Percentiles rank a stretch among this genome's conserved stretches.
phyloP scores from a whole-genome alignment of 1,140 invertebrate genomes.

The Bombus huntii region DNA sequence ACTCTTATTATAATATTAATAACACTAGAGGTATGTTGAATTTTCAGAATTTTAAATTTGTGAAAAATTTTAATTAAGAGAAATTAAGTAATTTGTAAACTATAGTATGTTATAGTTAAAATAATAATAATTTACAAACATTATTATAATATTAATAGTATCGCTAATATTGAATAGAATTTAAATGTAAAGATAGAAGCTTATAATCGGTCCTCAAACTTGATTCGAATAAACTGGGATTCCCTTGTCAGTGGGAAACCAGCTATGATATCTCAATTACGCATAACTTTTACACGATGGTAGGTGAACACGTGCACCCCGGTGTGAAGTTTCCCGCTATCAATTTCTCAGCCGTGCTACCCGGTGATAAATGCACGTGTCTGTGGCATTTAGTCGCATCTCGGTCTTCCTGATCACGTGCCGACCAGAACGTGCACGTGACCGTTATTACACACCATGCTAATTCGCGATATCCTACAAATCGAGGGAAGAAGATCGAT shows the following conservation, averaged over 20 bases:
- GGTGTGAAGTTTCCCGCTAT: conserved; percentile 58
- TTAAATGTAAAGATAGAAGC: neutral
- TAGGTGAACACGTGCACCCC: conserved; percentile 56
- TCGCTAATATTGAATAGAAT: neutral
- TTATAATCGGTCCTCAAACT: neutral
- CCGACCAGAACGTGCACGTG: conserved; percentile 47
- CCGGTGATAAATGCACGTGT: conserved; percentile 59
- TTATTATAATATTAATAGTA: neutral
- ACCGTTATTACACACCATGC: conserved; percentile 18
- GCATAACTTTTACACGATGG: conserved; percentile 46
- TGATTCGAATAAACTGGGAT: conserved; percentile 57
- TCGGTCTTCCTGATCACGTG: conserved; percentile 40
- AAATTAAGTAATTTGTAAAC: neutral
- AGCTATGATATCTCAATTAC: conserved; percentile 77
- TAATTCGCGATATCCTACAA: conserved; percentile 50
- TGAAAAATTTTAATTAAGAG: neutral
- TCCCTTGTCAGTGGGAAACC: conserved; percentile 48
- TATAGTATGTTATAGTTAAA: neutral
- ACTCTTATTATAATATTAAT: neutral
- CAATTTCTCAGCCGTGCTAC: conserved; percentile 51
- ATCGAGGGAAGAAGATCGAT: conserved; percentile 28
- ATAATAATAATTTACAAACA: neutral
- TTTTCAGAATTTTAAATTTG: neutral
- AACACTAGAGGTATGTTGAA: neutral
- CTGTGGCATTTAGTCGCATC: conserved; percentile 38